Evolutionary conservation across 2,888 invertebrate species (phyloP).

Genomic region (Leptothorax acervorum): DNA sequence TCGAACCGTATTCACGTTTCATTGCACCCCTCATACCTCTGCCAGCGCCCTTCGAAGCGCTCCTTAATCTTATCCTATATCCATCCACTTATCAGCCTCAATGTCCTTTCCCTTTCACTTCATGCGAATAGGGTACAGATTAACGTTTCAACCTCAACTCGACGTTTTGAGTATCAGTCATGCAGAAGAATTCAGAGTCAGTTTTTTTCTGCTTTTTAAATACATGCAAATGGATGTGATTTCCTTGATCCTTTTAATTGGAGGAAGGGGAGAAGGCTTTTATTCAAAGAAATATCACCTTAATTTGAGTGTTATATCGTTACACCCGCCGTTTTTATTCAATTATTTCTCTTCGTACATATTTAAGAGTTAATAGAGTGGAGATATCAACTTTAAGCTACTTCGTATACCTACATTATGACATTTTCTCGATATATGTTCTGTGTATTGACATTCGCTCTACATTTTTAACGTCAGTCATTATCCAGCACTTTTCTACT

Average conservation of each 20-base stretch:
- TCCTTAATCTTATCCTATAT: slow-evolving; percentile 15
- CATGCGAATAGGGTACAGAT: slow-evolving; percentile 3
- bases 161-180: neutral
- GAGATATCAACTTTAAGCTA: neutral
- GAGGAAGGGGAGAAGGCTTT: neutral
- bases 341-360: slow-evolving; percentile 2
- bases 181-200: slow-evolving; percentile 2
- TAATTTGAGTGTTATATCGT: neutral
- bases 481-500: slow-evolving; percentile 7
- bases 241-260: slow-evolving; percentile 5
- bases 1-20: slow-evolving; percentile 66
- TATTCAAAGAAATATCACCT: neutral
- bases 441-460: neutral
- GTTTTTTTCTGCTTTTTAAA: neutral
- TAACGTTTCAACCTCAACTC: neutral
- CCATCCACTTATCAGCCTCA: slow-evolving; percentile 13
- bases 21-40: slow-evolving; percentile 46
- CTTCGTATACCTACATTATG: slow-evolving; percentile 5
- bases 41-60: neutral
- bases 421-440: slow-evolving; percentile 1
- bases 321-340: neutral
- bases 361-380: slow-evolving; percentile 9
- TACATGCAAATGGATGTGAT: slow-evolving; percentile 4
- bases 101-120: slow-evolving; percentile 30
- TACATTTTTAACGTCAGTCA: neutral